Conservation (phyloP, 2,888 invertebrate genomes). For the Mantis religiosa region DNA sequence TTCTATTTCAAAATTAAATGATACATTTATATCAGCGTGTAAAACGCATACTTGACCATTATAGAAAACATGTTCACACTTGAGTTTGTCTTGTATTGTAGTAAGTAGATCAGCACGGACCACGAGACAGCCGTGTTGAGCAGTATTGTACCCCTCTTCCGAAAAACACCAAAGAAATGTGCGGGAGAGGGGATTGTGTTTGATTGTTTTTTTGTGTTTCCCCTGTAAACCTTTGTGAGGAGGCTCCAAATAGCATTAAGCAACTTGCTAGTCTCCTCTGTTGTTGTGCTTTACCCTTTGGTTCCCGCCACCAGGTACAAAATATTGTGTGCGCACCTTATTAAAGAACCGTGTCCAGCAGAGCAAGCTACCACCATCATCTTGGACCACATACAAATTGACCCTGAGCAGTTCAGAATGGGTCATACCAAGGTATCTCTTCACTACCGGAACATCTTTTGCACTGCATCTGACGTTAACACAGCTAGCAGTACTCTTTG, state of each 20-base stretch:
- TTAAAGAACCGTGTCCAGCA: slow-evolving; percentile 67
- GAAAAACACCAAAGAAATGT: background rate
- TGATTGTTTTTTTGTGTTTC: background rate
- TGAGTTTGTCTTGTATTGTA: too few relatives aligned
- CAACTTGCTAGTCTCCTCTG: background rate
- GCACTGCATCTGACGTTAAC: background rate
- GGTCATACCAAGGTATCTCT: slow-evolving; percentile 89
- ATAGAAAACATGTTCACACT: too few relatives aligned
- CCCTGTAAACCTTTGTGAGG: background rate
- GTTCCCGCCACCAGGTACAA: slow-evolving; percentile 73
- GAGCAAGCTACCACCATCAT: slow-evolving; percentile 79
- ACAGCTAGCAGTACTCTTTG: too few relatives aligned
- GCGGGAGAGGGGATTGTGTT: background rate
- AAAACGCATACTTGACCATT: too few relatives aligned
- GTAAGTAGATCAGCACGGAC: background rate
- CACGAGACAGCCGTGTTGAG: background rate
- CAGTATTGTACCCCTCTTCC: background rate
- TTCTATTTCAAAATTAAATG: too few relatives aligned
- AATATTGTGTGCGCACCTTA: slow-evolving; percentile 93
- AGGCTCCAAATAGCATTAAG: background rate
- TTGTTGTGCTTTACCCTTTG: background rate
- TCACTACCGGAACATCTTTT: background rate
- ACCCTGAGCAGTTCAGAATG: slow-evolving; percentile 88
- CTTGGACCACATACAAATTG: slow-evolving; percentile 78
- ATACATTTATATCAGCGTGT: too few relatives aligned